phyloP scores from a whole-genome alignment of 2,113 vertebrate genomes.

The Hepsetus odoe region DNA sequence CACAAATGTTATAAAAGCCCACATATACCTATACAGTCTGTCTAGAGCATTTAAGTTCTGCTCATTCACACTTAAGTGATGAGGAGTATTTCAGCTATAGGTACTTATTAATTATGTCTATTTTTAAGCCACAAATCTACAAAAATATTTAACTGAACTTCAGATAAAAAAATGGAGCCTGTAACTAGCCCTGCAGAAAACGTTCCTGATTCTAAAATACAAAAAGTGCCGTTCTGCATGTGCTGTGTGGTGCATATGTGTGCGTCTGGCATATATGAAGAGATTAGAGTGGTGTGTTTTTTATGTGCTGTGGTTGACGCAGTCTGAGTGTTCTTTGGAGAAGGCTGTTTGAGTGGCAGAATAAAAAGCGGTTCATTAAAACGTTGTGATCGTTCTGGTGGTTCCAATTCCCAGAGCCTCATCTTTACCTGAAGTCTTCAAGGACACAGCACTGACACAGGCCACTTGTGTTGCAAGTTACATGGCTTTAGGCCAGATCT shows the following conservation, averaged over 20 bases:
- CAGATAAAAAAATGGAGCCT: no score
- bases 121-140: no score
- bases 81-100: no score
- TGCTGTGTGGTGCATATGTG: not conserved
- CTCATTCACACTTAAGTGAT: no score
- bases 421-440: conserved; percentile 78
- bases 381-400: conserved; percentile 50
- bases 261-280: not conserved
- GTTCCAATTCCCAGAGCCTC: conserved; percentile 65
- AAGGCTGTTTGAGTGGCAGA: conserved; percentile 51
- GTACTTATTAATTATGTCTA: no score
- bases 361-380: conserved; percentile 59
- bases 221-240: not conserved
- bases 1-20: no score
- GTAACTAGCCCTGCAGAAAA: no score
- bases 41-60: no score
- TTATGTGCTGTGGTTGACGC: conserved; percentile 3
- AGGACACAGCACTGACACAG: conserved; percentile 78
- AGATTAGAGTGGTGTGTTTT: conserved; percentile 24
- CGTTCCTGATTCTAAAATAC: conserved; percentile 65
- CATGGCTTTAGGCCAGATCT: conserved; percentile 80
- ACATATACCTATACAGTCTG: no score
- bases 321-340: conserved; percentile 35
- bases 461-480: conserved; percentile 72
- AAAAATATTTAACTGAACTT: no score